These are phyloP conservation scores for Caenorhabditis latens DNA, from an alignment of 1,140 invertebrate genomes.

Conservation along the genomic window DNA sequence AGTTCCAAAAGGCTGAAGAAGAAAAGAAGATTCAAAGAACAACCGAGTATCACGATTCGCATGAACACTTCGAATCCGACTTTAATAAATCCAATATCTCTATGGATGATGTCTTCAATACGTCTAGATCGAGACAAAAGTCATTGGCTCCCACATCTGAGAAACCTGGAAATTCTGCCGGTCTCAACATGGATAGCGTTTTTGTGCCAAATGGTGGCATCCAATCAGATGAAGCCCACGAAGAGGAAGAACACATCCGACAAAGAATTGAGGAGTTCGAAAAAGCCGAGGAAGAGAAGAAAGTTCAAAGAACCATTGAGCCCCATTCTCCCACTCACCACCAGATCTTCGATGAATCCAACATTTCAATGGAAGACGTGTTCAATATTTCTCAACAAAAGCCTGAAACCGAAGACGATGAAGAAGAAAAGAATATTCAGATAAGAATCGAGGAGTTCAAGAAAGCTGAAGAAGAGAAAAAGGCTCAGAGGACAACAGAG, in stretches of 20 bases:
- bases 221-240: no score
- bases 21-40: background rate
- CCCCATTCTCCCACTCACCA: background rate
- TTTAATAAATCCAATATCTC: background rate
- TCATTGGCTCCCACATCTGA: no score
- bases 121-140: no score
- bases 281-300: background rate
- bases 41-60: background rate
- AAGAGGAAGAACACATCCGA: no score
- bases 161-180: no score
- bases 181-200: no score
- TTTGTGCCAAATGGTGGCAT: no score
- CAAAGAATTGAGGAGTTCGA: conserved; percentile 7
- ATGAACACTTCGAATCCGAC: background rate
- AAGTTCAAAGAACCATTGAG: background rate
- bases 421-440: background rate
- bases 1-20: conserved; percentile 2
- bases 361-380: background rate
- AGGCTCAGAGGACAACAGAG: background rate
- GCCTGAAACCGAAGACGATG: background rate
- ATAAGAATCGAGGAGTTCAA: background rate
- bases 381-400: background rate
- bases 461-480: background rate
- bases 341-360: background rate
- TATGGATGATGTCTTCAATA: conserved; percentile 7